Evolutionary conservation across 1,140 invertebrate species (phyloP).

Genomic region (Cyclina sinensis): DNA sequence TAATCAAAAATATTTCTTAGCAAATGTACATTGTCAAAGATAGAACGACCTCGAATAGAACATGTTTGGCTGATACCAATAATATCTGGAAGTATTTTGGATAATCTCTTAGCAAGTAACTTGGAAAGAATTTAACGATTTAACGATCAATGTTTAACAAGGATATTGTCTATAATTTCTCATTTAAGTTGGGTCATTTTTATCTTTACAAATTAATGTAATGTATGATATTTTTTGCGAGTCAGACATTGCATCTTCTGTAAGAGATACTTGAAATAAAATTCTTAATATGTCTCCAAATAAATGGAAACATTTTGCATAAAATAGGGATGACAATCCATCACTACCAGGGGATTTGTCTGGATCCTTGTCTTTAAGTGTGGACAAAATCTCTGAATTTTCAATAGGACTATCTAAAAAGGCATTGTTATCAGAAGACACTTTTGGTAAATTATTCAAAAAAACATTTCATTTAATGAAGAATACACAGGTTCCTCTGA

Average conservation of each 20-base stretch:
- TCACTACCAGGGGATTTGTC: constrained; percentile 74
- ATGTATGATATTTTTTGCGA: constrained; percentile 71
- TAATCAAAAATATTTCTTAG: constrained; percentile 72
- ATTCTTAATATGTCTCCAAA: constrained; percentile 62
- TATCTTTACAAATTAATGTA: constrained; percentile 72
- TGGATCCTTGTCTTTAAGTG: constrained; percentile 63
- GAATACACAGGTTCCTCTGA: constrained; percentile 64
- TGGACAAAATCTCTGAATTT: constrained; percentile 44
- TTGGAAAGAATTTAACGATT: constrained; percentile 73
- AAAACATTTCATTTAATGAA: constrained; percentile 57
- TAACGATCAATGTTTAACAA: constrained; percentile 76
- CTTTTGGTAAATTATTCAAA: constrained; percentile 68
- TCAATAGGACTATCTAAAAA: constrained; percentile 61
- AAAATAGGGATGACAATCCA: constrained; percentile 73
- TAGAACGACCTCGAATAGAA: constrained; percentile 63
- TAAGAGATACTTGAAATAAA: constrained; percentile 63
- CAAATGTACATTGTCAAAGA: constrained; percentile 76
- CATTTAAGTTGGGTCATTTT: constrained; percentile 42
- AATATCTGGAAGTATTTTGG: constrained; percentile 58
- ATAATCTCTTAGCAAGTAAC: constrained; percentile 64
- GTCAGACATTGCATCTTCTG: constrained; percentile 44
- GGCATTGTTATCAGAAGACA: constrained; percentile 33
- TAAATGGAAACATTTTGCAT: constrained; percentile 69
- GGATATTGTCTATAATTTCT: constrained; percentile 73
- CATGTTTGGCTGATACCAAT: constrained; percentile 73